Evolutionary conservation across 2,797 vertebrate genomes (phyloP), one percentile per base, ranked within the genome.

Genomic region (Lutjanus campechanus): DNA sequence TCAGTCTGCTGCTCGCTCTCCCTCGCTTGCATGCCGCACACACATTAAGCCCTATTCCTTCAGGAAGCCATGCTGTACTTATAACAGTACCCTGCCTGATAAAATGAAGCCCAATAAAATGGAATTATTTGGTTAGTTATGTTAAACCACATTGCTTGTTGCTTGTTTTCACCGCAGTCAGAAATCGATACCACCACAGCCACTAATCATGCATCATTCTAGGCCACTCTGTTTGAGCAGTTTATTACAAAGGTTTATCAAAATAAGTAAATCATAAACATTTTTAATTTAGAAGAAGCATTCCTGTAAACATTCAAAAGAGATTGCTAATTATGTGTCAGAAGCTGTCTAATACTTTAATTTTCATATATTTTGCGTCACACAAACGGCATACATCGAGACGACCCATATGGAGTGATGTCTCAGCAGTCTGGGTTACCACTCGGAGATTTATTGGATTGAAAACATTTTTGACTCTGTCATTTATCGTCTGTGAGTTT

Each of bases 401-500:
- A 22, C 15, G 56, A 50, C 13, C 36, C 8, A 47, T 22, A 16
- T 8, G 19, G 16, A 58, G 65, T 20, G 12, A 5, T 0, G 0
- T 67, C 54, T 11, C 53, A 61, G 25, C 13, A 0, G 44, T 16
- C 12, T 29, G 47, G 43, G 55, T 66, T 55, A 73, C 44, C 19
- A 15, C 61, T 62, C 19, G 25, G n/a, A 58, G 55, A 79, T 81
- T 58, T 67, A 58, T 40, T 64, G 61, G 44, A 68, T 1, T 58
- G 12, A 60, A 56, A 55, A 71, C 44, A 54, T 64, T 70, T 75
- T 51, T 61, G 44, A 73, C 70, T 53, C 12, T 65, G 36, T 81
- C 50, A 78, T 82, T 64, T 77, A 69, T 82, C 4, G 5, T 46
- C 75, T 53, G 25, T 25, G 40, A 64, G 77, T 58, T 74, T 85